These are phyloP conservation scores for Microcebus lehilahytsara DNA, from an alignment of 2,113 vertebrate genomes.

Conservation along the genomic window DNA sequence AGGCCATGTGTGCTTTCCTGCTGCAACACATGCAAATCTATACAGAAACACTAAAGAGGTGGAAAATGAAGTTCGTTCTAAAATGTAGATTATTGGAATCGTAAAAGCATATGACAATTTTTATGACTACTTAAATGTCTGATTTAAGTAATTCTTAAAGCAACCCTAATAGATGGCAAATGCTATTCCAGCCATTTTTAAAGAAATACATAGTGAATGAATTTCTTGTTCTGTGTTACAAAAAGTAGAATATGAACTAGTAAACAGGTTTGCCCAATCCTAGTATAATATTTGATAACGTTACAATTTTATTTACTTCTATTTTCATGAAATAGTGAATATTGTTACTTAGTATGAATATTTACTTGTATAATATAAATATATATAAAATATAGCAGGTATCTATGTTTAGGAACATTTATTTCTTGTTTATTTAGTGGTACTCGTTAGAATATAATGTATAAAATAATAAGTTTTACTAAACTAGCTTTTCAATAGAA, in stretches of 20 bases:
- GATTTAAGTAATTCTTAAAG: background rate
- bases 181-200: background rate
- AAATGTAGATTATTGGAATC: background rate
- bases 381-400: background rate
- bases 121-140: background rate
- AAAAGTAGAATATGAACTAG: background rate
- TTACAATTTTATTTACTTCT: background rate
- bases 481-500: constrained; percentile 23
- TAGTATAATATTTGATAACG: background rate
- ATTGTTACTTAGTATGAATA: background rate
- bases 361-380: background rate
- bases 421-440: background rate
- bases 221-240: background rate
- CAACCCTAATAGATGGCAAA: background rate
- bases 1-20: background rate
- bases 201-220: background rate
- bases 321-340: background rate
- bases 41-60: background rate
- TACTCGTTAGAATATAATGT: background rate
- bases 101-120: background rate
- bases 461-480: background rate
- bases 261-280: background rate
- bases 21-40: background rate
- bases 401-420: background rate
- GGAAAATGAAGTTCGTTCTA: background rate